Base-by-base conservation (phyloP, 2,797 vertebrate species). In the Hippoglossus hippoglossus region DNA sequence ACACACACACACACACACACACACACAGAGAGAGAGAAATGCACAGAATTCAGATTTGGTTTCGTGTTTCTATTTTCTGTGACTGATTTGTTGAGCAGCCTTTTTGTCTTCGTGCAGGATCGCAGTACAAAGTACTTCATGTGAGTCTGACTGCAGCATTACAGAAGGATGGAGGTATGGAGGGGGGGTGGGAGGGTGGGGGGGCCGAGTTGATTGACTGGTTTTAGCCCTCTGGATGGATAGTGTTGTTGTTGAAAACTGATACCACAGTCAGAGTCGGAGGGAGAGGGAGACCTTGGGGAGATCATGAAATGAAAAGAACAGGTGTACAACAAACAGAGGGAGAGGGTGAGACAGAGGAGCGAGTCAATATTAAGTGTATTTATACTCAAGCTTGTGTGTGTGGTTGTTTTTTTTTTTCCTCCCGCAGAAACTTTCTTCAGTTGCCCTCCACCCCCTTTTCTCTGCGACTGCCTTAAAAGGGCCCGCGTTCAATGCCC, bases 241-340 rank as follows among this genome's bases (percentile, higher is more conserved):
- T 75, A 53, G 82, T 83, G 85, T 83, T 90, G 90, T 88, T 89
- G 81, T 84, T 90, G 90, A 90, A 90, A 91, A 79, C 82, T 41
- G 88, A 92, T 71, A 84, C 89, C 87, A 86, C 78, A 82, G 82
- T 76, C 75, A 67, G 83, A 87, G 81, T 64, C 54, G 55, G 70
- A 79, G 71, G 46, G 83, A 83, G 87, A 85, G 81, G 59, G 83
- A 90, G 91, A 89, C 90, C 88, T 92, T 92, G 86, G 89, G 86
- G 85, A 89, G 67, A 81, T 63, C 85, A 83, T 73, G 68, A 85
- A 80, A 75, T 86, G 83, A 87, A 90, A 82, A 74, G 86, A 89
- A 91, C 80, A 89, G 88, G 88, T 91, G 85, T 80, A 88, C 66
- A 61, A 78, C 83, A 78, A 77, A 83, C 74, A 78, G 77, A 80